Conservation (phyloP, 2,888 invertebrate species). For the Mantis religiosa region DNA sequence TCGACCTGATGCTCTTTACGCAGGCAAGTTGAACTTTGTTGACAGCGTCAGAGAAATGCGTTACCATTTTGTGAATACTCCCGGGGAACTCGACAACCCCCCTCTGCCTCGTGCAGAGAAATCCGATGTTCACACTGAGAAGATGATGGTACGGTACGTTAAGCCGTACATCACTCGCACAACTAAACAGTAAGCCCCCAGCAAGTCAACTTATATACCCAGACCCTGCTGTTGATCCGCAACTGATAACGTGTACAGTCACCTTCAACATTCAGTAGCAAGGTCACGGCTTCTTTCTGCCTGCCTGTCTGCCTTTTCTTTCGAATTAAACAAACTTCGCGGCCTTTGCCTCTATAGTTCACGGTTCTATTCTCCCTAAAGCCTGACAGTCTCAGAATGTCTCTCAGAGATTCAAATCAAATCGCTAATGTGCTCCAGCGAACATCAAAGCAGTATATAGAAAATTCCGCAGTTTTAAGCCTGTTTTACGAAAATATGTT, state of each 20-base stretch:
- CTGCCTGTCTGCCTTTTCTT: too few species aligned
- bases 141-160: not conserved
- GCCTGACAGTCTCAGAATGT: too few species aligned
- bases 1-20: not conserved
- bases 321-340: too few species aligned
- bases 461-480: too few species aligned
- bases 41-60: not conserved
- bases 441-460: too few species aligned
- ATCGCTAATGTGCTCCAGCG: too few species aligned
- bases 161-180: not conserved
- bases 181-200: not conserved
- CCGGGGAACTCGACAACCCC: not conserved
- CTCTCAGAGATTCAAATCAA: too few species aligned
- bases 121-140: not conserved
- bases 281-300: not conserved
- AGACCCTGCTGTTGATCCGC: too few species aligned
- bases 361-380: too few species aligned
- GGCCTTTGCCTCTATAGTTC: too few species aligned
- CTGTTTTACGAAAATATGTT: too few species aligned
- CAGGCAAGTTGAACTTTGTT: not conserved
- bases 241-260: not conserved
- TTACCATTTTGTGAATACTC: not conserved
- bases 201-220: not conserved
- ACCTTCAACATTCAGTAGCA: not conserved
- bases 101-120: constrained; percentile 13